phyloP scores from a whole-genome alignment of 2,888 invertebrate species.

The Cepaea hortensis region DNA sequence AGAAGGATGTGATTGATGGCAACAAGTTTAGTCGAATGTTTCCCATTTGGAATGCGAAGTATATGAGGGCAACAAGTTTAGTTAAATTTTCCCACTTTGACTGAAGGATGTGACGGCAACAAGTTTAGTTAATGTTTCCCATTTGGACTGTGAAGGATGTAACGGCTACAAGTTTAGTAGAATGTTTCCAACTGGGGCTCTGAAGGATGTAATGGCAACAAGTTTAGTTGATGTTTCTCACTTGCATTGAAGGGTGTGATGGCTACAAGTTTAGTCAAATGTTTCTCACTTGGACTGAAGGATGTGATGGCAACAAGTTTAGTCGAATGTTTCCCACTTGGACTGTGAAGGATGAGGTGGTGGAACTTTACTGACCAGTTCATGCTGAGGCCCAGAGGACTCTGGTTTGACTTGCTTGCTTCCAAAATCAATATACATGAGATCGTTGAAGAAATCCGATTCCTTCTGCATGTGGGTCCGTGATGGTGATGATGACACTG shows the following conservation, averaged over 20 bases:
- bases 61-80: too few relatives aligned
- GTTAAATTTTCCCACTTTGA: too few relatives aligned
- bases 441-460: constrained; percentile 35
- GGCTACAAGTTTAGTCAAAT: too few relatives aligned
- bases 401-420: neutral
- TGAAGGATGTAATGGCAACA: neutral
- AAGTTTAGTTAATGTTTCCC: too few relatives aligned
- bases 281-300: too few relatives aligned
- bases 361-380: neutral
- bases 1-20: too few relatives aligned
- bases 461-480: neutral
- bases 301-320: neutral
- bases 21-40: too few relatives aligned
- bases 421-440: constrained; percentile 36
- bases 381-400: neutral
- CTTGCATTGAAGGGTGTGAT: too few relatives aligned
- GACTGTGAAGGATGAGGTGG: constrained; percentile 5
- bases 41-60: neutral
- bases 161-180: neutral
- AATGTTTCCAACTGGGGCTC: constrained; percentile 43
- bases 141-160: too few relatives aligned
- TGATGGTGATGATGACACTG: neutral
- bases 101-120: too few relatives aligned
- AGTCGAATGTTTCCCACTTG: constrained; percentile 43
- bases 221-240: too few relatives aligned